Percentiles rank a stretch among this genome's conserved stretches.
These are phyloP conservation scores for Rhipidura dahli DNA, from an alignment of 2,113 vertebrate genomes.

Conservation along the genomic window DNA sequence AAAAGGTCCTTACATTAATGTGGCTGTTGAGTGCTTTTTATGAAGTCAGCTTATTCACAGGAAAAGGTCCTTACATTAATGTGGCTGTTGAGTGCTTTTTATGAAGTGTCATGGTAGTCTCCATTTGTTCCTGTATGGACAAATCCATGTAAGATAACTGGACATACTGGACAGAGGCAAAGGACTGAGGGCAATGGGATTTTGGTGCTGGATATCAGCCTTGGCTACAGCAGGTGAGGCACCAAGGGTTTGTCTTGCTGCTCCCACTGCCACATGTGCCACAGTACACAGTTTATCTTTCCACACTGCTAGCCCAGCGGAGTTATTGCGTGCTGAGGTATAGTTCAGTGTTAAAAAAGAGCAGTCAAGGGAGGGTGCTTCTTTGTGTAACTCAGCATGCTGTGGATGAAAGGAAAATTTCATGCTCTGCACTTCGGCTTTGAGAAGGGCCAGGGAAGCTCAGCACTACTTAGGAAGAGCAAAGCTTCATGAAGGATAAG, in stretches of 20 bases:
- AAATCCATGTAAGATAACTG: not conserved
- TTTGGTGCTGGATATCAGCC: not conserved
- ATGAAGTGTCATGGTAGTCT: not conserved
- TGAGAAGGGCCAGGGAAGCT: not conserved
- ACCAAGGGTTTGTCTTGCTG: not conserved
- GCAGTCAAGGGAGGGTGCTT: not conserved
- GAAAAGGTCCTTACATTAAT: not conserved
- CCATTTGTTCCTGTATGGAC: not conserved
- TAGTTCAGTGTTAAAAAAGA: not conserved
- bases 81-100: not conserved
- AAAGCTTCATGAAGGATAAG: not conserved
- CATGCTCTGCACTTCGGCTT: not conserved
- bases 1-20: not conserved
- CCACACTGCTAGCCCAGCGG: rapidly evolving
- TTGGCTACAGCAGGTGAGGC: not conserved
- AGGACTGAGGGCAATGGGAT: not conserved
- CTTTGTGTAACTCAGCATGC: not conserved
- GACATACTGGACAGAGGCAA: not conserved
- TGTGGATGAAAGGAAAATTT: not conserved
- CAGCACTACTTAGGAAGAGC: not conserved
- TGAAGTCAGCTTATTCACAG: not conserved
- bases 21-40: not conserved
- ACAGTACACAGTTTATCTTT: not conserved
- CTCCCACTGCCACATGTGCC: rapidly evolving
- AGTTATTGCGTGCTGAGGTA: not conserved